Evolutionary conservation across 2,888 invertebrate species (phyloP), one percentile per base, ranked within the genome.

Genomic region (Euphydryas editha): DNA sequence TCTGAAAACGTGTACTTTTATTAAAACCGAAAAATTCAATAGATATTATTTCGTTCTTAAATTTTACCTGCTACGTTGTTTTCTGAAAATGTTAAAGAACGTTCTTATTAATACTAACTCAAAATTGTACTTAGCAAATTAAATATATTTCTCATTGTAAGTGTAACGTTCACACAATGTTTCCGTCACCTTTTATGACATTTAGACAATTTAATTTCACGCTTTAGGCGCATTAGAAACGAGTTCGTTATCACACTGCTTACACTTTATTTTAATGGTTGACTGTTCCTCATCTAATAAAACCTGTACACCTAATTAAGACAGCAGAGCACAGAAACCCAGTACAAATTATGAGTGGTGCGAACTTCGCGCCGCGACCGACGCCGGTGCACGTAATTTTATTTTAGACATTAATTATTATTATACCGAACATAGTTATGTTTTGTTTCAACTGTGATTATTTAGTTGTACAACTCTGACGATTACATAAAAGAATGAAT

Each of bases 381-480:
- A 62, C 70, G 61, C 70, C 72, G 73, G 78, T 78, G 81, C 83
- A 83, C 79, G 74, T 78, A 78, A 80, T 85, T 85, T 88, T 83
- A 81, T 83, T 88, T 87, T 83, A 89, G 82, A 86, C 81, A 80
- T 85, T 86, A 84, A 86, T 83, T 85, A 82, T 83, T 85, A 82
- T 75, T 73, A 71, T 82, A 83, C 81, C 79, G 82, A 84, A n/a
- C 80, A 83, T 85, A 85, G 81, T 86, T 88, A 87, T 84, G 88
- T 93, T 93, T 92, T 89, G 91, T 93, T 93, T 93, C 87, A 92
- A 93, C 93, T 93, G 93, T 93, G 93, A 93, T 93, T 93, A 91
- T 92, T 93, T 93, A 93, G 93, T 92, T 93, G 91, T 93, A 93
- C 93, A 92, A 92, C 88, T 93, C 90, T 90, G 91, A 91, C 83